A percentile compares a stretch with the other conserved stretches of the same genome.
Evolutionary conservation across 2,888 invertebrate genomes (phyloP).

Genomic region (Oasisia sp.): DNA sequence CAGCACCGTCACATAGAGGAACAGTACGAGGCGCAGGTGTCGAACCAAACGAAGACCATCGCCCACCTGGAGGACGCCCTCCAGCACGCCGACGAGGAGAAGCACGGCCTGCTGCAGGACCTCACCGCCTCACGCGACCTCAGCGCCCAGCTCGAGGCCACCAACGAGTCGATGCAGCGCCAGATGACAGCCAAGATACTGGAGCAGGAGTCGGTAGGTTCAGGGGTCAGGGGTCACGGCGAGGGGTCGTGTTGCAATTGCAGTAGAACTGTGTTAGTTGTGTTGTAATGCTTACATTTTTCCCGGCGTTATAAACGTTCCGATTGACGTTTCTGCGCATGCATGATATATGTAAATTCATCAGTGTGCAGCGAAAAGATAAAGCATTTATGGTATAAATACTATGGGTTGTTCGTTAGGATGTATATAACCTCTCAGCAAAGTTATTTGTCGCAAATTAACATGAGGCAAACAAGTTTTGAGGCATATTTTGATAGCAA

Average conservation of each 20-base stretch:
- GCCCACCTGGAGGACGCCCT: conserved; percentile 60
- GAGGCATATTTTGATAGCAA: too few relatives aligned
- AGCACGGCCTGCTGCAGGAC: conserved; percentile 60
- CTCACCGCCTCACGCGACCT: conserved; percentile 62
- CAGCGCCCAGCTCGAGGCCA: conserved; percentile 61
- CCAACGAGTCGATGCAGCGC: conserved; percentile 62
- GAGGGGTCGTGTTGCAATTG: background rate
- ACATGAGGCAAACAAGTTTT: too few relatives aligned
- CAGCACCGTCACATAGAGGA: conserved; percentile 59
- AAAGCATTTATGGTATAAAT: too few relatives aligned
- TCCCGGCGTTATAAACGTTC: too few relatives aligned
- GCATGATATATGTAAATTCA: too few relatives aligned
- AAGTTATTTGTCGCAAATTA: too few relatives aligned
- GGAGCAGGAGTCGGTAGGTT: conserved; percentile 63
- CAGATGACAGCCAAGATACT: conserved; percentile 59
- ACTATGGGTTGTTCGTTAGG: too few relatives aligned
- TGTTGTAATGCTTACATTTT: background rate
- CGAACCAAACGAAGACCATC: conserved; percentile 58
- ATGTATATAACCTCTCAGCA: too few relatives aligned
- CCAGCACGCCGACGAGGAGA: conserved; percentile 58
- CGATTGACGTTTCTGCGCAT: too few relatives aligned
- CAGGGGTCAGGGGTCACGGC: background rate
- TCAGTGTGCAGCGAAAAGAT: too few relatives aligned
- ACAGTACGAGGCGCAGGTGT: conserved; percentile 61
- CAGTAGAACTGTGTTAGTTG: background rate